phyloP scores from a whole-genome alignment of 1,140 invertebrate species.

The Philotrypesis tridentata region DNA sequence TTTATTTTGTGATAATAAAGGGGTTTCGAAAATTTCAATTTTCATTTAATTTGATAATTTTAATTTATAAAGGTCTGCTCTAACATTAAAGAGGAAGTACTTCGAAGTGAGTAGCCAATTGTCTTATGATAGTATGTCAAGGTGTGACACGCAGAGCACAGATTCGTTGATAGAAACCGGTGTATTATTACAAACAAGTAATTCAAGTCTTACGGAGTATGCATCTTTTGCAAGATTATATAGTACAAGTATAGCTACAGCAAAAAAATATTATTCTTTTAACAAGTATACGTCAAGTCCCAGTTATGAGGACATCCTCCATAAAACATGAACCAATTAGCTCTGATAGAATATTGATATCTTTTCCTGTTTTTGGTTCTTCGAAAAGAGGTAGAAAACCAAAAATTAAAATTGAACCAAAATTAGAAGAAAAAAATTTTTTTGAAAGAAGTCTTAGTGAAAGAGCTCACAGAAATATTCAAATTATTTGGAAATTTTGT shows the following conservation, averaged over 20 bases:
- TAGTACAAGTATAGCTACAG: not conserved
- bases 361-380: not conserved
- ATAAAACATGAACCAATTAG: not conserved
- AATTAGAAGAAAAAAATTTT: not conserved
- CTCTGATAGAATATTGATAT: not conserved
- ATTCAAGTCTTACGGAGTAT: not conserved
- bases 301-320: not conserved
- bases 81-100: not conserved
- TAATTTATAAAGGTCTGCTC: not conserved
- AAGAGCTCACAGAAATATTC: not conserved
- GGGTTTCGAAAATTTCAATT: slow-evolving; percentile 14
- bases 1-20: slow-evolving; percentile 33
- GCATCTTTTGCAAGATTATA: not conserved
- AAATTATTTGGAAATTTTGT: slow-evolving; percentile 5
- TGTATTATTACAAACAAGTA: not conserved
- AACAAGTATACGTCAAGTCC: not conserved
- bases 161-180: not conserved
- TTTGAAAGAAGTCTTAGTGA: not conserved
- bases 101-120: not conserved
- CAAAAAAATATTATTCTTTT: slow-evolving; percentile 17
- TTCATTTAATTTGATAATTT: not conserved
- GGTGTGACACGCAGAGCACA: not conserved
- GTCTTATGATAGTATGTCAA: not conserved
- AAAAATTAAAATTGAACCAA: not conserved
- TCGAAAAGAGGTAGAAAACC: not conserved